Percentiles rank a stretch among this genome's conserved stretches.
These are phyloP conservation scores for Gobius niger DNA, from an alignment of 2,113 vertebrate genomes.

Conservation along the genomic window DNA sequence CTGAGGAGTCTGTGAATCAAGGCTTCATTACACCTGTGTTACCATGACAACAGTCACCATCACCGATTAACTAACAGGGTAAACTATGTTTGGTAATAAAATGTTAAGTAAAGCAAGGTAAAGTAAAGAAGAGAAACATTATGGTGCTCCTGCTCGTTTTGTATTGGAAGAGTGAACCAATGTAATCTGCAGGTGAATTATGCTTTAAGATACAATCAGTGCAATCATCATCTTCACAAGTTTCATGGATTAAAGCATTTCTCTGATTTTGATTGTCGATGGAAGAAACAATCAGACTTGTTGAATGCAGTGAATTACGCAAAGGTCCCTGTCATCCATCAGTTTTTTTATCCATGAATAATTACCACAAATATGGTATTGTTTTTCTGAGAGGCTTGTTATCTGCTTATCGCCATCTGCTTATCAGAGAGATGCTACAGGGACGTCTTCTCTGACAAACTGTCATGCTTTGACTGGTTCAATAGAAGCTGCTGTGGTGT, in stretches of 20 bases:
- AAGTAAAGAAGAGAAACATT: neutral
- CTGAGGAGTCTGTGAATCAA: conserved; percentile 3
- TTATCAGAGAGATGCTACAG: neutral
- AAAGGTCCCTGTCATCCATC: neutral
- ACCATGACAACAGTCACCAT: conserved; percentile 4
- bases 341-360: neutral
- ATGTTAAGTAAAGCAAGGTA: too few relatives aligned
- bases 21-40: conserved; percentile 6
- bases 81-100: too few relatives aligned
- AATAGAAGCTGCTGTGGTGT: conserved; percentile 4
- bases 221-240: neutral
- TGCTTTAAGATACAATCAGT: neutral
- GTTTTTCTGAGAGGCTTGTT: neutral
- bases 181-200: neutral
- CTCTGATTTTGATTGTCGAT: neutral
- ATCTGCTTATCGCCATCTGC: neutral
- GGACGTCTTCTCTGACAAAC: neutral
- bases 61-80: too few relatives aligned
- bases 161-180: neutral
- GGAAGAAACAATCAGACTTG: neutral
- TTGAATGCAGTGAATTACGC: neutral
- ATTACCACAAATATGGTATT: neutral
- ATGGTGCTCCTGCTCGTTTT: neutral
- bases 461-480: neutral
- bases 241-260: neutral